phyloP scores from a whole-genome alignment of 2,113 vertebrate species.

The Takifugu flavidus region DNA sequence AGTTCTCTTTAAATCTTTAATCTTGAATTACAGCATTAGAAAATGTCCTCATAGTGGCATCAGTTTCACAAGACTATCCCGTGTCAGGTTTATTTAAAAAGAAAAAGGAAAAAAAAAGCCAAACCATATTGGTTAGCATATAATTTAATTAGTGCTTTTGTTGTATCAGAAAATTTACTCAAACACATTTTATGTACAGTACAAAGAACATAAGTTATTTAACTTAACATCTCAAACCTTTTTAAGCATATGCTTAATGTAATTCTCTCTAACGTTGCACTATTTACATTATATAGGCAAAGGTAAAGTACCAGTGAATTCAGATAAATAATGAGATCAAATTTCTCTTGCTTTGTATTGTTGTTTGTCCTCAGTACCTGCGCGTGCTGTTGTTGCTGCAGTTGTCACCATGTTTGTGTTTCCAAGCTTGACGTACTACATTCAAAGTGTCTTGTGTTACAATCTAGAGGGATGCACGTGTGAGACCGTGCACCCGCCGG shows the following conservation, averaged over 20 bases:
- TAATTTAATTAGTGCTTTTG: conserved; percentile 78
- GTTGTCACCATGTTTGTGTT: conserved; percentile 38
- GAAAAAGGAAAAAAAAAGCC: conserved; percentile 48
- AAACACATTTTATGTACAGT: conserved; percentile 73
- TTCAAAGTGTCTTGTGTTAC: conserved; percentile 95
- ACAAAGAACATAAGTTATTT: conserved; percentile 74
- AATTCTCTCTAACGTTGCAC: conserved; percentile 56
- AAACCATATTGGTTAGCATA: conserved; percentile 71
- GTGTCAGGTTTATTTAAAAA: conserved; percentile 39
- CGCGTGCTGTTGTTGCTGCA: conserved; percentile 27
- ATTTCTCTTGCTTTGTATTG: conserved; percentile 47
- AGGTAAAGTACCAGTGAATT: conserved; percentile 69
- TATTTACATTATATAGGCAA: conserved; percentile 71
- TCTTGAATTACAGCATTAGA: conserved; percentile 72
- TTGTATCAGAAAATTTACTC: conserved; percentile 64
- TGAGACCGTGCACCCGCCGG: conserved; percentile 64
- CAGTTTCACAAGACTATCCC: conserved; percentile 66
- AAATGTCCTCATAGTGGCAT: conserved; percentile 78
- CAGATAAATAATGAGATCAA: conserved; percentile 58
- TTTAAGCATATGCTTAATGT: conserved; percentile 55
- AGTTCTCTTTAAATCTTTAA: conserved; percentile 59
- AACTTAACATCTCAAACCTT: conserved; percentile 68
- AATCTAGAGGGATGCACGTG: conserved; percentile 82
- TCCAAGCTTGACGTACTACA: conserved; percentile 81
- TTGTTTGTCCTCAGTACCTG: conserved; percentile 42